These are phyloP conservation scores for Brachypteracias leptosomus DNA, from an alignment of 2,113 vertebrate genomes.

Conservation along the genomic window DNA sequence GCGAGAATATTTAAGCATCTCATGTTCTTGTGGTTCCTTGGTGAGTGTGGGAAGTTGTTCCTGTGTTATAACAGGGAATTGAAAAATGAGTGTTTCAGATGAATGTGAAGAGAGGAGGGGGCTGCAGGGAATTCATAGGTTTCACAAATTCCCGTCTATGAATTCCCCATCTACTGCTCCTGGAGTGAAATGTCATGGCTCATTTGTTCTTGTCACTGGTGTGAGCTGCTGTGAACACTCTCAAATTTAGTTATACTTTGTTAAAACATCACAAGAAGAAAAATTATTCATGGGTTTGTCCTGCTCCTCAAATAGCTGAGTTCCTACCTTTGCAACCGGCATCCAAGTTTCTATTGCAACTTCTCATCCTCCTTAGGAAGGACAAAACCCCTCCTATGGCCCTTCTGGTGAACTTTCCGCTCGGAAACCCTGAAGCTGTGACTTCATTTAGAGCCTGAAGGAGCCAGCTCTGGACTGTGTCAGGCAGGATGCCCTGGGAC, in stretches of 20 bases:
- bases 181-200: neutral
- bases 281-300: neutral
- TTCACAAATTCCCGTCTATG: neutral
- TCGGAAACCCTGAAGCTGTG: neutral
- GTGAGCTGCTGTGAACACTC: neutral
- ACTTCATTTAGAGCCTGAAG: neutral
- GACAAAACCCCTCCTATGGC: neutral
- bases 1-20: neutral
- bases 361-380: neutral
- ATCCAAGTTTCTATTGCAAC: neutral
- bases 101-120: neutral
- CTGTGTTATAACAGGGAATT: neutral
- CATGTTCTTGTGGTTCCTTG: neutral
- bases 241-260: neutral
- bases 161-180: neutral
- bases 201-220: neutral
- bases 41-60: neutral
- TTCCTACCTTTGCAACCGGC: neutral
- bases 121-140: neutral
- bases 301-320: neutral
- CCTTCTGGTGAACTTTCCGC: slow-evolving; percentile 10
- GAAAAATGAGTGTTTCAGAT: neutral
- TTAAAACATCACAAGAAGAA: neutral
- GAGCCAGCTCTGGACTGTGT: slow-evolving; percentile 38
- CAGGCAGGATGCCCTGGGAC: slow-evolving; percentile 3